Evolutionary conservation across 2,888 invertebrate genomes (phyloP).

Genomic region (Drosophila peninsularis): DNA sequence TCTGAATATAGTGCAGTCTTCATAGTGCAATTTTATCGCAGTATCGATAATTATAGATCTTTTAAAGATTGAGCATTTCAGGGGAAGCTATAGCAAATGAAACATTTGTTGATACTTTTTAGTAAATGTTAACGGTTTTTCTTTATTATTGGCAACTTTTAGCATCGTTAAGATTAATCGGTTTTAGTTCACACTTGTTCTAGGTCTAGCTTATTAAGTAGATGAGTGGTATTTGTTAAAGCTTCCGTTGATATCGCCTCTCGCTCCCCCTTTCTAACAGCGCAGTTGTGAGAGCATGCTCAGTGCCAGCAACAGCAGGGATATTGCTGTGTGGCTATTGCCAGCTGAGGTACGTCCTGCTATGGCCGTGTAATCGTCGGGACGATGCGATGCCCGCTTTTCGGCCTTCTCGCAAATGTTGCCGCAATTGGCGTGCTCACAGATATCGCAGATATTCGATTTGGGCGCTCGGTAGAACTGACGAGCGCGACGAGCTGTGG

Average conservation of each 20-base stretch:
- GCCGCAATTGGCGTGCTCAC: conserved; percentile 85
- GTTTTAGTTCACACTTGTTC: conserved; percentile 56
- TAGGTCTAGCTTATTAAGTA: conserved; percentile 63
- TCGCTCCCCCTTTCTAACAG: conserved; percentile 19
- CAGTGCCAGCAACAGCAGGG: conserved; percentile 21
- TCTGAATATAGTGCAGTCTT: neutral
- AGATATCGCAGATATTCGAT: conserved; percentile 88
- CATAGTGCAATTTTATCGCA: neutral
- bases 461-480: conserved; percentile 91
- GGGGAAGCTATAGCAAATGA: too few relatives aligned
- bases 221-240: conserved; percentile 73
- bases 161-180: conserved; percentile 67
- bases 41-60: neutral
- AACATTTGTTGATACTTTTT: conserved; percentile 26
- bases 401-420: conserved; percentile 83
- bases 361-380: conserved; percentile 59
- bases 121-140: conserved; percentile 61
- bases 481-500: conserved; percentile 92
- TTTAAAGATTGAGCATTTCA: too few relatives aligned
- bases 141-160: conserved; percentile 71
- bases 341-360: conserved; percentile 47
- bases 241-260: conserved; percentile 56
- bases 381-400: conserved; percentile 74
- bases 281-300: conserved; percentile 11
- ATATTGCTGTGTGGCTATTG: neutral